A percentile compares a stretch with the other conserved stretches of the same genome.
phyloP scores from a whole-genome alignment of 2,113 vertebrate species.

The Microcebus griseorufus region DNA sequence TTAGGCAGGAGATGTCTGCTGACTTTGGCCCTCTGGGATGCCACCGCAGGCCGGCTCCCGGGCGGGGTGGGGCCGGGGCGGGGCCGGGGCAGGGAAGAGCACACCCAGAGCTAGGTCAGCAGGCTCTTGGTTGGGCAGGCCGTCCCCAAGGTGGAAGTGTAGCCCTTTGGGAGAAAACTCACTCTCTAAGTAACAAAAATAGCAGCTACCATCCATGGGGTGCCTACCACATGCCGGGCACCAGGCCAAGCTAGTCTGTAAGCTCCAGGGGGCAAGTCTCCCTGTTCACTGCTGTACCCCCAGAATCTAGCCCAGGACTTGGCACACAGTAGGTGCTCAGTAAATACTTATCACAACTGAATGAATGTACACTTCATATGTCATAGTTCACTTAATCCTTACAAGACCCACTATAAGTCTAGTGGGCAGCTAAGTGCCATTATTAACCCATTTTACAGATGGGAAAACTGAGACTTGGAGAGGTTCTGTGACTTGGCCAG shows the following conservation, averaged over 20 bases:
- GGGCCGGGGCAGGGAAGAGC: background rate
- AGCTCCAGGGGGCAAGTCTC: background rate
- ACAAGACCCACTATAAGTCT: background rate
- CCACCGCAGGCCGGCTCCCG: background rate
- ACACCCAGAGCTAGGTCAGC: background rate
- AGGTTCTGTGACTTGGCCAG: background rate
- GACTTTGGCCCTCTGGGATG: constrained; percentile 47
- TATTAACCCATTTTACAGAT: background rate
- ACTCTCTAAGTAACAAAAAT: background rate
- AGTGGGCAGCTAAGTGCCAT: background rate
- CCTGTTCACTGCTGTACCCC: background rate
- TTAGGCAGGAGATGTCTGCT: constrained; percentile 78
- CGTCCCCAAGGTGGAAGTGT: background rate
- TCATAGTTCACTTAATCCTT: background rate
- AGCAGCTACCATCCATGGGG: background rate
- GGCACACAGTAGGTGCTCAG: background rate
- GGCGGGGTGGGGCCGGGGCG: background rate
- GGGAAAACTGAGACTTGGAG: constrained; percentile 20
- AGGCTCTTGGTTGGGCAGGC: background rate
- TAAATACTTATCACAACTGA: background rate
- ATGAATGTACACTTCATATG: background rate
- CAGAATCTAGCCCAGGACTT: background rate
- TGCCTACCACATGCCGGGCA: background rate
- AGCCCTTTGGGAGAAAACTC: background rate
- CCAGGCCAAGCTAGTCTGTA: background rate